Base-by-base conservation (phyloP, 2,888 invertebrate species). In the Enchytraeus crypticus region DNA sequence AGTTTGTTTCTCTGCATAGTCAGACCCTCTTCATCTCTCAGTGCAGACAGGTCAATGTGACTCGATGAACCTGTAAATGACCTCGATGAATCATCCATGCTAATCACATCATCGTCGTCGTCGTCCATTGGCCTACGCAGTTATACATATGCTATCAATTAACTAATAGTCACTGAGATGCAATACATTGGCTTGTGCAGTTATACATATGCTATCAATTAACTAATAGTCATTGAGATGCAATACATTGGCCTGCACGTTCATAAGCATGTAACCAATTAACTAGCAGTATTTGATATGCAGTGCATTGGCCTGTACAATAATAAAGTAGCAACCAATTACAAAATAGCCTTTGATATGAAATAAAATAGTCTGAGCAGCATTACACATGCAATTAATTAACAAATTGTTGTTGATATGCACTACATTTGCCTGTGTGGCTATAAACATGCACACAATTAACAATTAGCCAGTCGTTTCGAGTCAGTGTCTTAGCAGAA, bases 1-100 rank as follows among this genome's bases (percentile, higher is more conserved):
- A 77, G 74, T 58, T 73, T 73, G 27, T 58, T 59, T 4, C 61
- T 54, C 21, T 29, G 30, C 51, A 51, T 47, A 1, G 61, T 29
- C n/a, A 46, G 29, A 18, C 43, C 5, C 27, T 34, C 23, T 27
- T 54, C 54, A 21, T 54, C 54, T 18, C 23, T 23, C 33, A 27
- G 23, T 21, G 21, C 38, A 33, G 54, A 33, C 8, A 5, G 23
- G 8, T 54, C 54, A 32, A 38, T 18, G 2, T 38, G 54, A 32
- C 54, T 27, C 2, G 43, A 51, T n/a, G 55, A 26, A n/a, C 38
- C 23, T 26, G 32, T 33, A 14, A 18, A 23, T 0, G 33, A 23
- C 21, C 11, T 26, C 3, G 55, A 23, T 21, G 29, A n/a, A 4
- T 34, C 55, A 14, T 54, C 46, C 4, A 21, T 29, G 29, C 29